Evolutionary conservation across 1,140 invertebrate species (phyloP).

Genomic region (Physella acuta): DNA sequence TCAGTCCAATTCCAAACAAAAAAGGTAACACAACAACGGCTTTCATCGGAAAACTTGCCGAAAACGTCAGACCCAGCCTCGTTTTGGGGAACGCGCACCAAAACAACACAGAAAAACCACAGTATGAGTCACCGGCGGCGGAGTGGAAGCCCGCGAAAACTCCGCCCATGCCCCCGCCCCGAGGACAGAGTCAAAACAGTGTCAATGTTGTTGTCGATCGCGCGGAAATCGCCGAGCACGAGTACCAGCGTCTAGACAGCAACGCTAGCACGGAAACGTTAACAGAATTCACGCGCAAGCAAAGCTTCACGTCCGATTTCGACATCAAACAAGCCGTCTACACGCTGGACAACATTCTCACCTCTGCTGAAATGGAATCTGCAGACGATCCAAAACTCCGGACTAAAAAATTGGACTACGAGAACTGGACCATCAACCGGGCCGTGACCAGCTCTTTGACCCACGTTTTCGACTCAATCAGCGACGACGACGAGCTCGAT

Average conservation of each 20-base stretch:
- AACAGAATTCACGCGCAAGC: background rate
- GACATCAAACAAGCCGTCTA: background rate
- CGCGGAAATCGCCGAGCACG: too few relatives aligned
- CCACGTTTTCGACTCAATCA: background rate
- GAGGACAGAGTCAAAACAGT: too few relatives aligned
- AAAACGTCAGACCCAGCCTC: too few relatives aligned
- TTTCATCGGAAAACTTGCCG: too few relatives aligned
- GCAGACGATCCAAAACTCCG: background rate
- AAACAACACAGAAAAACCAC: too few relatives aligned
- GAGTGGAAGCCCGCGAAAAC: too few relatives aligned
- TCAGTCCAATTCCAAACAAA: too few relatives aligned
- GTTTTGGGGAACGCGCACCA: too few relatives aligned
- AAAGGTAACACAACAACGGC: too few relatives aligned
- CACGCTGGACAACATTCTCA: background rate
- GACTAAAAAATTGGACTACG: background rate
- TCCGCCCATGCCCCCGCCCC: too few relatives aligned
- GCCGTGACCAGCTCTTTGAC: background rate
- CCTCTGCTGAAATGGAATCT: background rate
- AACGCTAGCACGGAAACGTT: background rate
- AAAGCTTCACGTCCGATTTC: background rate
- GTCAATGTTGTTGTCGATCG: too few relatives aligned
- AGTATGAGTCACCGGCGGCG: too few relatives aligned
- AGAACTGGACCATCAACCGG: conserved; percentile 7
- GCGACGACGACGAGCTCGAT: background rate
- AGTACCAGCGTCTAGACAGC: background rate